Conservation (phyloP, 2,888 invertebrate species). For the Salticus scenicus region DNA sequence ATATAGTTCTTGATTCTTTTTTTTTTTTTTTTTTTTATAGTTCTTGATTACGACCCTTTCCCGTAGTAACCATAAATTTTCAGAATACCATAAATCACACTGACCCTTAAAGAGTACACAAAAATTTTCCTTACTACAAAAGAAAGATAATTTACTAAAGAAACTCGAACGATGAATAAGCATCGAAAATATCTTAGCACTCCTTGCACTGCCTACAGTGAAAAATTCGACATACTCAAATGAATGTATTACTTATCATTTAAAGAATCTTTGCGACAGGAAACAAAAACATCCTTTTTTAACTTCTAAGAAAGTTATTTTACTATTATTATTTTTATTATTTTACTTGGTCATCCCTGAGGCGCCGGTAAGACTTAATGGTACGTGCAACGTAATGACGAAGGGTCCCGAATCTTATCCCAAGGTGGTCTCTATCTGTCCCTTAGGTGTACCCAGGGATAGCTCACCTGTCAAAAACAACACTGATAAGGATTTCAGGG, state of each 20-base stretch:
- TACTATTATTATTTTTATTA: not conserved
- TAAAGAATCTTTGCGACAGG: not conserved
- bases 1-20: too few relatives aligned
- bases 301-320: not conserved
- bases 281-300: not conserved
- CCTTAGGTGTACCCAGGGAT: conserved; percentile 23
- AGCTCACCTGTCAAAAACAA: conserved; percentile 39
- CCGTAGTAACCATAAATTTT: too few relatives aligned
- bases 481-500: conserved; percentile 21
- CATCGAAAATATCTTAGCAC: too few relatives aligned
- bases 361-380: conserved; percentile 21
- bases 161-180: too few relatives aligned
- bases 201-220: too few relatives aligned
- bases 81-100: too few relatives aligned
- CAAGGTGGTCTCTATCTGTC: conserved; percentile 10
- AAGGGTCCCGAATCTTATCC: not conserved
- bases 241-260: not conserved
- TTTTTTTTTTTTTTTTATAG: too few relatives aligned
- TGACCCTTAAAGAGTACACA: too few relatives aligned
- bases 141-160: too few relatives aligned
- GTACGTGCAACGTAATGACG: conserved; percentile 7
- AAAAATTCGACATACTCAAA: too few relatives aligned
- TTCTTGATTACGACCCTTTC: too few relatives aligned
- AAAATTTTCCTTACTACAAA: too few relatives aligned
- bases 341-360: not conserved